phyloP scores from a whole-genome alignment of 2,888 invertebrate genomes.

The Amorpha juglandis region DNA sequence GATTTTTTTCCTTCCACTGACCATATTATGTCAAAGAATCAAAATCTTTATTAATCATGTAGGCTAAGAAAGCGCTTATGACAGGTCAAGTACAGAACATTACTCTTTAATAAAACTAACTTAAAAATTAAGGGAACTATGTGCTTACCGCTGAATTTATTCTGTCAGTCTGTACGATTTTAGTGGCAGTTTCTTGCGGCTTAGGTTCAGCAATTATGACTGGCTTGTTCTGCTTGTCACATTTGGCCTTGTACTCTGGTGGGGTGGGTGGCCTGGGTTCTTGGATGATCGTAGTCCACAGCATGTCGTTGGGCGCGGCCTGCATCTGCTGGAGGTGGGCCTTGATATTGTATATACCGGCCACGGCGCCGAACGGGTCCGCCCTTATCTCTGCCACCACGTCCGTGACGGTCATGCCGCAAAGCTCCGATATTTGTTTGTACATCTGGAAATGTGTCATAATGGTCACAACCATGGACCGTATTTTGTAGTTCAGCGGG shows the following conservation, averaged over 20 bases:
- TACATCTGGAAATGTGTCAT: constrained; percentile 56
- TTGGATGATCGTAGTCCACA: constrained; percentile 60
- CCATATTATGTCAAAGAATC: too few relatives aligned
- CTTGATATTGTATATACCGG: constrained; percentile 86
- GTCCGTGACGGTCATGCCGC: constrained; percentile 67
- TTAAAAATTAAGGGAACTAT: neutral
- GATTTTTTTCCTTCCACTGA: too few relatives aligned
- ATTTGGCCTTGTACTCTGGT: constrained; percentile 54
- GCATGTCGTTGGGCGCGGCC: constrained; percentile 55
- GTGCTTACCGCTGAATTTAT: constrained; percentile 13
- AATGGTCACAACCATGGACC: neutral
- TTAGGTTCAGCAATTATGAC: neutral
- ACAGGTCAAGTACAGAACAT: too few relatives aligned
- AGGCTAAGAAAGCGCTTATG: too few relatives aligned
- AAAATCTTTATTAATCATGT: too few relatives aligned
- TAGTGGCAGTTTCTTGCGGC: constrained; percentile 18
- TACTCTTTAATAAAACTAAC: neutral
- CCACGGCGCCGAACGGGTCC: constrained; percentile 83
- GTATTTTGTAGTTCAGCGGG: too few relatives aligned
- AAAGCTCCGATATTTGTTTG: constrained; percentile 78
- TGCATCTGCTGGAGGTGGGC: constrained; percentile 65
- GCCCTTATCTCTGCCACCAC: constrained; percentile 78
- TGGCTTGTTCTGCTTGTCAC: neutral
- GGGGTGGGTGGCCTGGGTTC: constrained; percentile 61
- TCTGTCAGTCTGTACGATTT: constrained; percentile 21